Evolutionary conservation across 2,113 vertebrate genomes (phyloP).

Genomic region (Tragelaphus scriptus): DNA sequence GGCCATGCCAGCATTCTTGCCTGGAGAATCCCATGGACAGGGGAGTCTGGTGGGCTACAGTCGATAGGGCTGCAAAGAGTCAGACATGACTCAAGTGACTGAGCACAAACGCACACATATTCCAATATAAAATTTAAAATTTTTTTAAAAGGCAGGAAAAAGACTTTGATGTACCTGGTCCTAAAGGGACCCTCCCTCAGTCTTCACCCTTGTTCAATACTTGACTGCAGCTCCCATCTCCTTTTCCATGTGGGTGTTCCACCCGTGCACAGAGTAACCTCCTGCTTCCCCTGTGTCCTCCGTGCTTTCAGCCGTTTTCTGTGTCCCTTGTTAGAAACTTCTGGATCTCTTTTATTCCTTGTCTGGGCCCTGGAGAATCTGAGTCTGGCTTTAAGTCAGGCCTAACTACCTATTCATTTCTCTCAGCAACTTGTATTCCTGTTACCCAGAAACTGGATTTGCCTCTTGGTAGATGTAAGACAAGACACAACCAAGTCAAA

Average conservation of each 20-base stretch:
- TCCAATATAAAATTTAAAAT: neutral
- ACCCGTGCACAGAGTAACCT: rapidly evolving
- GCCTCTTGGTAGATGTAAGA: neutral
- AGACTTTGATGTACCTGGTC: neutral
- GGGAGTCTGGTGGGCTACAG: neutral
- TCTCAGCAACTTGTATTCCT: neutral
- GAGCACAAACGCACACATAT: neutral
- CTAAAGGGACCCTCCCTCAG: neutral
- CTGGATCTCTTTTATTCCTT: neutral
- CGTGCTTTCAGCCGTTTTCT: neutral
- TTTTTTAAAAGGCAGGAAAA: rapidly evolving
- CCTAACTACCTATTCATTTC: neutral
- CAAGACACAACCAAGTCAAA: neutral
- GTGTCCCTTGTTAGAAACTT: neutral
- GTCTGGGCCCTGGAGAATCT: too few species aligned
- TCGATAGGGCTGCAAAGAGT: neutral
- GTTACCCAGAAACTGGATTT: neutral
- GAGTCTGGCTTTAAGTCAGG: neutral
- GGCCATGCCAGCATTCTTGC: neutral
- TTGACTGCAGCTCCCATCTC: neutral
- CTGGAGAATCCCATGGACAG: neutral
- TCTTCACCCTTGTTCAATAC: neutral
- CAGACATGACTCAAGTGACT: neutral
- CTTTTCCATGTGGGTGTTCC: neutral
- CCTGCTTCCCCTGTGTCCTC: neutral